Base-by-base conservation (phyloP, 1,140 invertebrate genomes). In the Zaprionus africanus region DNA sequence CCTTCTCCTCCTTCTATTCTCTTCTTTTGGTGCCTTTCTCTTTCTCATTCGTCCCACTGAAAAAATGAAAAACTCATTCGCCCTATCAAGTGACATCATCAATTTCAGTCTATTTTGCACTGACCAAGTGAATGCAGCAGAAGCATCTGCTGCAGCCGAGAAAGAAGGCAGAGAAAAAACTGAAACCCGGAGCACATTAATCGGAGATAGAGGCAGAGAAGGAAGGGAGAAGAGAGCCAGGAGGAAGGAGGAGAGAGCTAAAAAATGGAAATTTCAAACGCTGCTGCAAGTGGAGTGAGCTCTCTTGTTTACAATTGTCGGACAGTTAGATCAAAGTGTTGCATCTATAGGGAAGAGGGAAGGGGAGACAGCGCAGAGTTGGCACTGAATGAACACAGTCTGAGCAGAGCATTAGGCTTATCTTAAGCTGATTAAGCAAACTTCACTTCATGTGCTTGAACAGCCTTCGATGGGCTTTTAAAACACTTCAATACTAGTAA, bases 11-110 rank as follows among this genome's bases (percentile, higher is more conserved):
- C 13, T 5, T 4, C 56, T 38, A 15, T 17, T 49, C 22, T 2
- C 2, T 43, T 24, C 53, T 26, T 56, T 43, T 43, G 0, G 36
- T 65, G 9, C 31, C 51, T 65, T 22, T 28, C 26, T 31, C 59
- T 62, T 34, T 34, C 31, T 34, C 31, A 34, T 34, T 34, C 31
- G 4, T n/a, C 4, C 11, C 15, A 31, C 53, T 24, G 24, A 41
- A 91, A 88, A 91, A 91, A 84, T 91, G 83, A 91, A 88, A 91
- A 91, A 85, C 88, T 86, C 88, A 91, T 91, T 82, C 88, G 84
- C 81, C 83, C 76, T 91, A 91, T 91, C 88, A 91, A 91, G 84
- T 91, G 88, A 84, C 88, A 91, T 91, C 83, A 91, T 91, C 88
- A 91, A 91, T 91, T 91, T 91, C 84, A 91, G 88, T 91, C 83